Conservation (phyloP, 2,888 invertebrate genomes). For the Xanthia togata region DNA sequence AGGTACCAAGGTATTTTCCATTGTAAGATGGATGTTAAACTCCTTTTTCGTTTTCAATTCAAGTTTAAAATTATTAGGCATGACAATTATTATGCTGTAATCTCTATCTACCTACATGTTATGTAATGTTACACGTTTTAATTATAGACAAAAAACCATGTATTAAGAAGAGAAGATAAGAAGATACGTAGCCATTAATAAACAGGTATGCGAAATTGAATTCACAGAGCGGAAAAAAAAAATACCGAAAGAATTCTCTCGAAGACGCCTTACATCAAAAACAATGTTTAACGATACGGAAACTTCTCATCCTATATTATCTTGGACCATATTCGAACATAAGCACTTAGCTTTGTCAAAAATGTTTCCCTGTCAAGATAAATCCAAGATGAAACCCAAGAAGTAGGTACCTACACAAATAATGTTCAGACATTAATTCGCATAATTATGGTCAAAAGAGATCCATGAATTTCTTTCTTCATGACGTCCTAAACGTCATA, state of each 20-base stretch:
- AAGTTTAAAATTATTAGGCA: constrained; percentile 27
- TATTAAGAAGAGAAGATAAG: constrained; percentile 4
- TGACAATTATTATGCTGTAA: constrained; percentile 10
- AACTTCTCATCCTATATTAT: constrained; percentile 23
- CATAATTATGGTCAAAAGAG: not conserved
- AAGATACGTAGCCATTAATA: not conserved
- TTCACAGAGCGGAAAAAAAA: constrained; percentile 16
- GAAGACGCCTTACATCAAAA: constrained; percentile 21
- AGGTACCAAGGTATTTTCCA: constrained; percentile 27
- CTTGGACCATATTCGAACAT: constrained; percentile 5
- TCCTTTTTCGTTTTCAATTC: constrained; percentile 14
- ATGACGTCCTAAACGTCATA: not conserved
- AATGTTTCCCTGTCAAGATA: constrained; percentile 37
- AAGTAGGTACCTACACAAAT: not conserved
- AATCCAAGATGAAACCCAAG: constrained; percentile 38
- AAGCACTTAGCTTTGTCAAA: constrained; percentile 14
- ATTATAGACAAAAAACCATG: constrained; percentile 1
- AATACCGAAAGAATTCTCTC: not conserved
- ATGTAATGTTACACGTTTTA: constrained; percentile 13
- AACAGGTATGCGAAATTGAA: not conserved
- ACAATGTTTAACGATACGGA: constrained; percentile 31
- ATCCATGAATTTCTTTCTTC: constrained; percentile 14
- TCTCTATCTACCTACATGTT: not conserved
- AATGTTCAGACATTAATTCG: constrained; percentile 2
- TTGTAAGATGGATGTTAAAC: constrained; percentile 11